Percentiles rank a stretch among this genome's conserved stretches.
phyloP scores from a whole-genome alignment of 2,113 vertebrate species.

The Corynorhinus townsendii region DNA sequence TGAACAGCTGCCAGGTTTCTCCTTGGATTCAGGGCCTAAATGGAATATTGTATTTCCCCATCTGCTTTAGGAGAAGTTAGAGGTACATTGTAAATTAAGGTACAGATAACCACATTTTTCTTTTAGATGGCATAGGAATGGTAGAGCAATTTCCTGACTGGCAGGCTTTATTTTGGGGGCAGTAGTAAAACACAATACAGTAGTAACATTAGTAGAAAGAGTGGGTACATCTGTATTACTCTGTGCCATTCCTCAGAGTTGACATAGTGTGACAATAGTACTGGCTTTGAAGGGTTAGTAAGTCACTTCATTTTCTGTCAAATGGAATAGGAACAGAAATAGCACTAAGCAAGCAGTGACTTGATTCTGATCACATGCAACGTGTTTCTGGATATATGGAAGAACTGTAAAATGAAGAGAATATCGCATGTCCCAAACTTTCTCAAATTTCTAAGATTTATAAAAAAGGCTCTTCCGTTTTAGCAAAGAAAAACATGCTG shows the following conservation, averaged over 20 bases:
- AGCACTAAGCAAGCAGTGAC: not conserved
- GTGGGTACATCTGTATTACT: not conserved
- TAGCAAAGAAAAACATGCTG: not conserved
- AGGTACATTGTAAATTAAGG: slow-evolving; percentile 39
- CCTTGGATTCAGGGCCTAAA: not conserved
- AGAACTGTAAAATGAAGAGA: slow-evolving; percentile 29
- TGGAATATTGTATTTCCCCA: slow-evolving; percentile 22
- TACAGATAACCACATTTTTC: slow-evolving; percentile 13
- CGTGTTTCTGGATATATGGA: slow-evolving; percentile 18
- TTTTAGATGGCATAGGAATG: slow-evolving; percentile 36
- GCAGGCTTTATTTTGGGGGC: slow-evolving; percentile 32
- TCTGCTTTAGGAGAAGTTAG: slow-evolving; percentile 38
- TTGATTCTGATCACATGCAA: not conserved
- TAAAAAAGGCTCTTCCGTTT: not conserved
- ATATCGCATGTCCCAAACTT: slow-evolving; percentile 45
- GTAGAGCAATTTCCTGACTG: slow-evolving; percentile 24
- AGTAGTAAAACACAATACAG: not conserved
- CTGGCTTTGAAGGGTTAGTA: not conserved
- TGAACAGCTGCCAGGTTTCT: slow-evolving; percentile 18
- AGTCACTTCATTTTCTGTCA: slow-evolving; percentile 10
- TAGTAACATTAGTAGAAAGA: not conserved
- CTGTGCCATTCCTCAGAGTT: not conserved
- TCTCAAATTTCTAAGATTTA: slow-evolving; percentile 57
- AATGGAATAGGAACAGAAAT: not conserved
- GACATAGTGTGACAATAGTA: not conserved